Conservation (phyloP, 2,797 vertebrate genomes). For the Stomatorhinus walkeri region DNA sequence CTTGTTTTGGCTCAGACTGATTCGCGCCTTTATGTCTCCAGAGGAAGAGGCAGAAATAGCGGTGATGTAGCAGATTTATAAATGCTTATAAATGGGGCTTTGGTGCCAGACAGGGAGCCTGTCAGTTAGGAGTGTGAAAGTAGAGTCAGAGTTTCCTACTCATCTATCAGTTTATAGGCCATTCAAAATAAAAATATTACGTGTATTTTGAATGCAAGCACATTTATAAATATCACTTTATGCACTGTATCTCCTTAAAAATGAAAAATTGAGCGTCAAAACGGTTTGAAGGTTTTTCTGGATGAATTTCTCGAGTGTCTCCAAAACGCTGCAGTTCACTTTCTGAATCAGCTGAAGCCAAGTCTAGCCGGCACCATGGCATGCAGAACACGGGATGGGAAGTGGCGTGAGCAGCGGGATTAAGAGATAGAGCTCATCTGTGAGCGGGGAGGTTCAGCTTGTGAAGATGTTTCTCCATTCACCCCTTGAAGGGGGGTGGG, state of each 20-base stretch:
- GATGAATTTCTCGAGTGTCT: neutral
- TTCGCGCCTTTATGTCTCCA: neutral
- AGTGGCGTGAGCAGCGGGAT: neutral
- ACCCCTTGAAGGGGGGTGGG: conserved; percentile 16
- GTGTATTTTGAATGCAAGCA: neutral
- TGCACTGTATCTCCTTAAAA: neutral
- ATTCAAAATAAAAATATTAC: neutral
- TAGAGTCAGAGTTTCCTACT: neutral
- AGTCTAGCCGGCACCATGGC: neutral
- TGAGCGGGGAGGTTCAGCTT: neutral
- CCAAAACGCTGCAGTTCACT: neutral
- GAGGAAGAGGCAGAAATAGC: neutral
- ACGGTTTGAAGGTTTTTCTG: neutral
- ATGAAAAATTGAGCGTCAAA: neutral
- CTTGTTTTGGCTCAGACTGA: neutral
- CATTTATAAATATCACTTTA: neutral
- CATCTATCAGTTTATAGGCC: neutral
- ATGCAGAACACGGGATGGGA: neutral
- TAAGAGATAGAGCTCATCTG: neutral
- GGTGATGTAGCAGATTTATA: neutral
- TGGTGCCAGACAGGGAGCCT: neutral
- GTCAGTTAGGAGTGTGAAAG: neutral
- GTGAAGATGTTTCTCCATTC: conserved; percentile 13
- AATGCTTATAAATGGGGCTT: neutral
- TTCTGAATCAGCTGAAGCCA: neutral